phyloP scores from a whole-genome alignment of 2,797 vertebrate species.

The Xiphophorus birchmanni region DNA sequence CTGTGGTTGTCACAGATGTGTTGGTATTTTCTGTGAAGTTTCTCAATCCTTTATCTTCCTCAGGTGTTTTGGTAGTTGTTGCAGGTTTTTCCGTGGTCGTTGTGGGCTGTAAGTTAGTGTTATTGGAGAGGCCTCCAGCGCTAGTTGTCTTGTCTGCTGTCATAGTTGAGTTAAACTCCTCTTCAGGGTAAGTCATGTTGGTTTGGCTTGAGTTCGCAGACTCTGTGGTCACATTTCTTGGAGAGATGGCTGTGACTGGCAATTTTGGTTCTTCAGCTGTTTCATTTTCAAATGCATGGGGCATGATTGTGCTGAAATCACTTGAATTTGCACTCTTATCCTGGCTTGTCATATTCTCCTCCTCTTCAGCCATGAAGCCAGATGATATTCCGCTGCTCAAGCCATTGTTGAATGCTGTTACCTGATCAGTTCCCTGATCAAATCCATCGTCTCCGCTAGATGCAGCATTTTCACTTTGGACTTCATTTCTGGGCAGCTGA shows the following conservation, averaged over 20 bases:
- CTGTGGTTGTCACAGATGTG: constrained; percentile 14
- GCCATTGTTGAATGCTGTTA: constrained; percentile 14
- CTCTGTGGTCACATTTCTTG: background rate
- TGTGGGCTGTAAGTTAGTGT: constrained; percentile 23
- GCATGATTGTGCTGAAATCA: background rate
- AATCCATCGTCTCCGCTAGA: background rate
- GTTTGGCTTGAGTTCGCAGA: constrained; percentile 6
- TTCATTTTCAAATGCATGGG: background rate
- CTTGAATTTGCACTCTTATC: constrained; percentile 1
- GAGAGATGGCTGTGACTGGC: background rate
- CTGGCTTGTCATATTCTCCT: background rate
- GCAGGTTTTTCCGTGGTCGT: constrained; percentile 14
- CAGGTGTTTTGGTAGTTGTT: background rate
- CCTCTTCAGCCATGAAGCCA: constrained; percentile 31
- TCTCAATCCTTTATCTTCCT: background rate
- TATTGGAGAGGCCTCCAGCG: constrained; percentile 14
- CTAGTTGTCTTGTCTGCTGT: constrained; percentile 19
- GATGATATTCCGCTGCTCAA: constrained; percentile 3
- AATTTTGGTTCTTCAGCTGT: background rate
- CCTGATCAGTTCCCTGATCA: background rate
- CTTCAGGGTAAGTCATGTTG: constrained; percentile 30
- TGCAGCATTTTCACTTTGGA: background rate
- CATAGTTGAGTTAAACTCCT: constrained; percentile 3
- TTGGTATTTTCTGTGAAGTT: constrained; percentile 4
- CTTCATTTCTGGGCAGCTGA: rapidly evolving